Conservation (phyloP, 2,888 invertebrate genomes). For the Lasioglossum villosulum region DNA sequence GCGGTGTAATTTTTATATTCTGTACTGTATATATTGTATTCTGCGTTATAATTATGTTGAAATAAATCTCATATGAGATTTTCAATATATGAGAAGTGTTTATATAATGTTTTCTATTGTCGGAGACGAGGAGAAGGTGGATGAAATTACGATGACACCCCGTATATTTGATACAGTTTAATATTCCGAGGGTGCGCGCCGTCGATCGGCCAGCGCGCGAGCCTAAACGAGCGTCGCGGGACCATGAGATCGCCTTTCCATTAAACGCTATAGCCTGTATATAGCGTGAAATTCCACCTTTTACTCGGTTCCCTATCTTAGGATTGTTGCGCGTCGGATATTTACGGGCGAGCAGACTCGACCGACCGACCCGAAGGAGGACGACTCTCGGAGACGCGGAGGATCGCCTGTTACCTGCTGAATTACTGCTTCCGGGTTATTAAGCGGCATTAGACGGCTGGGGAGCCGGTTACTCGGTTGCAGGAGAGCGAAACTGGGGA, state of each 20-base stretch:
- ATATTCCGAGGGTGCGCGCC: constrained; percentile 65
- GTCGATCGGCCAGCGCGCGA: constrained; percentile 70
- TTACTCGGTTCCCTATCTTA: neutral
- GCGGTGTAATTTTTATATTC: too few relatives aligned
- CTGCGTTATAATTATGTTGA: too few relatives aligned
- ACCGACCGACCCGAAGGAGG: neutral
- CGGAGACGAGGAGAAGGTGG: neutral
- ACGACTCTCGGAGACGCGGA: neutral
- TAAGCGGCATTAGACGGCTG: constrained; percentile 21
- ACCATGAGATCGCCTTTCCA: constrained; percentile 62
- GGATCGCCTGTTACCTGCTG: constrained; percentile 19
- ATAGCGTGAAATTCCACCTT: neutral
- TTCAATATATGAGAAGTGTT: too few relatives aligned
- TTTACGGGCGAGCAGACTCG: neutral
- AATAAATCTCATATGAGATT: too few relatives aligned
- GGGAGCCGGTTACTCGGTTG: neutral
- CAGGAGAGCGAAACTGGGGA: neutral
- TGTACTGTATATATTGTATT: too few relatives aligned
- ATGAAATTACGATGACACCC: neutral
- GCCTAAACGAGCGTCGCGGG: constrained; percentile 80
- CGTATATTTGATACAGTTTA: constrained; percentile 57
- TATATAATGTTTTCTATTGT: neutral
- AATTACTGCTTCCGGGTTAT: constrained; percentile 42
- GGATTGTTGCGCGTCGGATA: constrained; percentile 7
- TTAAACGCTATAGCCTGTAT: constrained; percentile 40